These are phyloP conservation scores for Australoheros facetus DNA, from an alignment of 2,797 vertebrate species.

Conservation along the genomic window DNA sequence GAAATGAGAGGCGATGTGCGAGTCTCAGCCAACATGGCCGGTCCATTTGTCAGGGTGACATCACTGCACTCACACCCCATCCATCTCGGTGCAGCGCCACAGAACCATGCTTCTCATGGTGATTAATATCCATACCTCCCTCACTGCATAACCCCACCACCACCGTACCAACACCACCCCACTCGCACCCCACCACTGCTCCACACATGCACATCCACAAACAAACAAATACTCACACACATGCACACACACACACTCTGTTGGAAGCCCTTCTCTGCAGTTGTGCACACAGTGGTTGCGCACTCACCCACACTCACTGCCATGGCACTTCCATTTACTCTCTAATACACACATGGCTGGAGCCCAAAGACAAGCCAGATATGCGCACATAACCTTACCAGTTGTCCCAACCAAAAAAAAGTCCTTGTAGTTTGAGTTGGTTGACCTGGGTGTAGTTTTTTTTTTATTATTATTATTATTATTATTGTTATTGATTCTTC, in stretches of 20 bases:
- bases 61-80: constrained; percentile 86
- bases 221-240: constrained; percentile 56
- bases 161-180: neutral
- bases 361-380: constrained; percentile 33
- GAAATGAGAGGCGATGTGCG: constrained; percentile 88
- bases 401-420: constrained; percentile 32
- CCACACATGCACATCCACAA: constrained; percentile 48
- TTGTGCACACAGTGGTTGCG: constrained; percentile 36
- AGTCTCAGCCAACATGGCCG: constrained; percentile 83
- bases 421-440: neutral
- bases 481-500: no score
- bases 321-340: constrained; percentile 48
- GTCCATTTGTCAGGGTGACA: constrained; percentile 89
- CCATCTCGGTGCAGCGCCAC: constrained; percentile 80
- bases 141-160: constrained; percentile 46
- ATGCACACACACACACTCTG: constrained; percentile 46
- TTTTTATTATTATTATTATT: rapidly evolving
- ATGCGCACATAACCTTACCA: constrained; percentile 23
- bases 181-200: constrained; percentile 26
- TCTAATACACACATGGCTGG: constrained; percentile 46
- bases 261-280: constrained; percentile 53
- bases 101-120: constrained; percentile 78
- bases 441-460: neutral
- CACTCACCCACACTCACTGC: constrained; percentile 38
- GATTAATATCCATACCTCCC: constrained; percentile 86